Evolutionary conservation across 2,888 invertebrate species (phyloP).

Genomic region (Chaitophorus viminalis): DNA sequence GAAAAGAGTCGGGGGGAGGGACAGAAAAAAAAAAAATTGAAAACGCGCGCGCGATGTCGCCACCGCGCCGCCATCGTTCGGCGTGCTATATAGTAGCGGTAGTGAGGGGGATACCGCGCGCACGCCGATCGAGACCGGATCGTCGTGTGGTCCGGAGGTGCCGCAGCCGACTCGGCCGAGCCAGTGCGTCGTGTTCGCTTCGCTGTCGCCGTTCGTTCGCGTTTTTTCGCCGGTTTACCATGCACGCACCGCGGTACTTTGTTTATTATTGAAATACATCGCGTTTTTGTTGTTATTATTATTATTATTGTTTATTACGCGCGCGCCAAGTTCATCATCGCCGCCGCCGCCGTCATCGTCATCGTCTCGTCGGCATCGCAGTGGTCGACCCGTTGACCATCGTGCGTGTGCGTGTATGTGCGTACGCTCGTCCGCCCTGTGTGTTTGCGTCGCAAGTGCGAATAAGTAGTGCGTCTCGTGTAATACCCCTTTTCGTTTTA

Average conservation of each 20-base stretch:
- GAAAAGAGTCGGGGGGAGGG: too few species aligned
- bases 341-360: neutral
- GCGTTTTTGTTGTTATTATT: neutral
- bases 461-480: too few species aligned
- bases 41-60: constrained; percentile 50
- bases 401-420: neutral
- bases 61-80: constrained; percentile 24
- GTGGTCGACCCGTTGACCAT: neutral
- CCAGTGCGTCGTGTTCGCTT: constrained; percentile 61
- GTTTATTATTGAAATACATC: neutral
- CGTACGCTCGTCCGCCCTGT: neutral
- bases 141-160: constrained; percentile 61
- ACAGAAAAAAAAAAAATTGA: neutral
- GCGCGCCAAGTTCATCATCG: neutral
- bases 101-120: constrained; percentile 58
- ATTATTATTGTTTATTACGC: neutral
- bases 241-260: neutral
- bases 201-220: constrained; percentile 58
- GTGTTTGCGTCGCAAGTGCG: neutral
- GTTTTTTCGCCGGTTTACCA: constrained; percentile 4
- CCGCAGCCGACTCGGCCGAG: constrained; percentile 50
- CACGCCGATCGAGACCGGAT: constrained; percentile 61
- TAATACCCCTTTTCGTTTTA: too few species aligned
- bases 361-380: neutral
- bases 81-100: constrained; percentile 27